Conservation (phyloP, 2,113 vertebrate genomes). For the Pluvianellus socialis region DNA sequence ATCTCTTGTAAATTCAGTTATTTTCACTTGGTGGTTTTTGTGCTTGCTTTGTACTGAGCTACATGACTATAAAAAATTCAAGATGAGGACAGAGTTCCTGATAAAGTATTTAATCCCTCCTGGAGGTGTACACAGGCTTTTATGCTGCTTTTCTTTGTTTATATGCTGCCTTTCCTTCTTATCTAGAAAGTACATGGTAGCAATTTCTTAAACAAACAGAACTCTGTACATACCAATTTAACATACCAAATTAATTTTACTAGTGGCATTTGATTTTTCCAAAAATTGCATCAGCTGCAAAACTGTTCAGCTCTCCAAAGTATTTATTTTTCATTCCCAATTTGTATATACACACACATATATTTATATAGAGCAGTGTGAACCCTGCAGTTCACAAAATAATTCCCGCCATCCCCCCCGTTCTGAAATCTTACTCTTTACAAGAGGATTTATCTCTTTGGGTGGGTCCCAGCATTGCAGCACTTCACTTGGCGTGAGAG, state of each 20-base stretch:
- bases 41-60: not conserved
- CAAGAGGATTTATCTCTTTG: not conserved
- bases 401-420: not conserved
- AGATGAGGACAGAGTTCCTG: not conserved
- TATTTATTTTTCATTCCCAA: not conserved
- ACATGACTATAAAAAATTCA: not conserved
- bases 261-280: not conserved
- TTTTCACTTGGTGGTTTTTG: not conserved
- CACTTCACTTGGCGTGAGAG: not conserved
- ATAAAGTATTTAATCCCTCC: not conserved
- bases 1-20: not conserved
- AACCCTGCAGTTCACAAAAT: not conserved
- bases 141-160: not conserved
- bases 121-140: accelerated
- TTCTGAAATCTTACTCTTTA: not conserved
- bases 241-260: not conserved
- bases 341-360: not conserved
- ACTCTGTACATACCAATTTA: not conserved
- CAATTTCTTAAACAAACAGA: not conserved
- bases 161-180: not conserved
- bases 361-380: not conserved
- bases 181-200: not conserved
- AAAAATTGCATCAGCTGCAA: not conserved
- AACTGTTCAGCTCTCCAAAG: not conserved
- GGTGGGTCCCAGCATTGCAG: not conserved